Evolutionary conservation across 2,888 invertebrate genomes (phyloP).

Genomic region (Lordiphosa andalusiaca): DNA sequence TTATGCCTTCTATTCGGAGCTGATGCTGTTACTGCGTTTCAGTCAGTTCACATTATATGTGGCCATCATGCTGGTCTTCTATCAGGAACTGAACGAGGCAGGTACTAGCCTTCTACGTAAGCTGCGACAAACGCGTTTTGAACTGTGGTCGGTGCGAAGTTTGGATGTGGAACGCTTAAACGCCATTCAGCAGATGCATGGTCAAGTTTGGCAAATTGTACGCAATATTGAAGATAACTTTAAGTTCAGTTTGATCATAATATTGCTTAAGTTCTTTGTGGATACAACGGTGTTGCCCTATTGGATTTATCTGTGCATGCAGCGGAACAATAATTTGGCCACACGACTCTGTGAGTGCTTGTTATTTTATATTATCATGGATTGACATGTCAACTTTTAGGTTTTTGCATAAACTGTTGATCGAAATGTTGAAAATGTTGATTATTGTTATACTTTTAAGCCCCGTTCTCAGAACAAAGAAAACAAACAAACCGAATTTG

Average conservation of each 20-base stretch:
- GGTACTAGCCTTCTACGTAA: constrained; percentile 25
- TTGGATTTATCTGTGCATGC: constrained; percentile 49
- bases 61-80: constrained; percentile 37
- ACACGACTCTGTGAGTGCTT: constrained; percentile 37
- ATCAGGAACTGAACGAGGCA: constrained; percentile 40
- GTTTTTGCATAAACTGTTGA: too few relatives aligned
- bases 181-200: constrained; percentile 57
- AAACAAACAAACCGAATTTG: too few relatives aligned
- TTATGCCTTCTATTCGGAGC: constrained; percentile 57
- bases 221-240: constrained; percentile 59
- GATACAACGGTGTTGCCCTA: constrained; percentile 61
- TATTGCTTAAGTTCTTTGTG: constrained; percentile 56
- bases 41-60: constrained; percentile 57
- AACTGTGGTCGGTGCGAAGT: constrained; percentile 21
- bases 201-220: constrained; percentile 47
- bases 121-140: constrained; percentile 37
- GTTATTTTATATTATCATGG: too few relatives aligned
- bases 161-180: constrained; percentile 30
- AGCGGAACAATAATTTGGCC: background rate
- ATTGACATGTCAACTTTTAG: too few relatives aligned
- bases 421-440: too few relatives aligned
- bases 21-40: constrained; percentile 51
- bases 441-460: too few relatives aligned
- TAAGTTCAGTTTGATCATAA: constrained; percentile 46
- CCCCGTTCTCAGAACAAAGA: too few relatives aligned